phyloP scores from a whole-genome alignment of 30 jellyfish, hydroid and myxozoan genomes.

The Turritopsis rubra region DNA sequence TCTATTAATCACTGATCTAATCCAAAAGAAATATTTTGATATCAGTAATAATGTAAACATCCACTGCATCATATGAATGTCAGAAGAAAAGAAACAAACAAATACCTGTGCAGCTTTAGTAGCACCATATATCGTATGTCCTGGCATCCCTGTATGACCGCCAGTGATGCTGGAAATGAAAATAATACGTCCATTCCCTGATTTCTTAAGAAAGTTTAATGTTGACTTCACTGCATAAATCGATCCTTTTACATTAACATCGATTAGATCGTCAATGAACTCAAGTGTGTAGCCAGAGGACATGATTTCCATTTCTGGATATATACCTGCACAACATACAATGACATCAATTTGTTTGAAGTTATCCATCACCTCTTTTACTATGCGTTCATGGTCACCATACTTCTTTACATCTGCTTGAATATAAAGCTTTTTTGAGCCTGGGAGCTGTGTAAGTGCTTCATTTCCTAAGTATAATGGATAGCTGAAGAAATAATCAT shows the following conservation, averaged over 20 bases:
- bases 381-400: not conserved
- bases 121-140: not conserved
- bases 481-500: too few relatives aligned
- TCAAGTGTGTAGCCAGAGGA: not conserved
- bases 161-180: conserved; percentile 13
- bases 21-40: too few relatives aligned
- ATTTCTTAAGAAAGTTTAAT: not conserved
- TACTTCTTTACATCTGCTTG: conserved; percentile 12
- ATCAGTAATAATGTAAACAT: too few relatives aligned
- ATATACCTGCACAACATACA: conserved; percentile 18
- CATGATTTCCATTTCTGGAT: not conserved
- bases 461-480: not conserved
- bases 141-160: not conserved
- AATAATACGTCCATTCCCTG: conserved; percentile 3
- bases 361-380: not conserved
- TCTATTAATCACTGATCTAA: too few relatives aligned
- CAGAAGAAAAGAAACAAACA: not conserved
- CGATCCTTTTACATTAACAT: conserved; percentile 13
- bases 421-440: not conserved
- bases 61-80: not conserved
- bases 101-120: conserved; percentile 18
- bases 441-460: not conserved
- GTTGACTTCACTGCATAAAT: conserved; percentile 9
- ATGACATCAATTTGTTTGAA: conserved; percentile 8
- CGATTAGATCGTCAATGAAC: not conserved